A percentile compares a stretch with the other conserved stretches of the same genome.
phyloP scores from a whole-genome alignment of 2,797 vertebrate genomes.

The Squalus acanthias region DNA sequence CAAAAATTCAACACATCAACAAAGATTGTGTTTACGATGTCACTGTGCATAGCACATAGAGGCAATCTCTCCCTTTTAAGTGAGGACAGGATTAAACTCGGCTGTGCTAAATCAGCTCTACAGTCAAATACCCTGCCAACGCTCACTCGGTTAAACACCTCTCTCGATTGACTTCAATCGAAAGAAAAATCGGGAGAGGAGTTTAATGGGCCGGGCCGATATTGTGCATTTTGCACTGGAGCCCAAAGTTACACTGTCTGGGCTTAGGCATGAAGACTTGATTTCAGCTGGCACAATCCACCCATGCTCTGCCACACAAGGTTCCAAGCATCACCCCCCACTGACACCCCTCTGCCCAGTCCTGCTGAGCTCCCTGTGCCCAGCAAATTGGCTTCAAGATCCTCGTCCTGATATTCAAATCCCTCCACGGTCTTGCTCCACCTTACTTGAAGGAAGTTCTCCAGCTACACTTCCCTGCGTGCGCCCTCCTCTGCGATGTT shows the following conservation, averaged over 20 bases:
- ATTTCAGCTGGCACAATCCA: neutral
- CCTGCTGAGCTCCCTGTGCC: neutral
- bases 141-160: neutral
- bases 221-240: neutral
- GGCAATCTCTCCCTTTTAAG: neutral
- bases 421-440: neutral
- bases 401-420: neutral
- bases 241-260: neutral
- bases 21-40: neutral
- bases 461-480: neutral
- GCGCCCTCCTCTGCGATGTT: neutral
- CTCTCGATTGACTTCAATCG: neutral
- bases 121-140: neutral
- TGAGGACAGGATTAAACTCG: neutral
- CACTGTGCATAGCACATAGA: neutral
- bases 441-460: neutral
- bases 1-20: too few relatives aligned
- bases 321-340: neutral
- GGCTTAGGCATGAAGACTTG: neutral
- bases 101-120: neutral
- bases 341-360: neutral
- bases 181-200: neutral
- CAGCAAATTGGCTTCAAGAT: neutral
- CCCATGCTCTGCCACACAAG: neutral
- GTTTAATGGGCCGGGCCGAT: neutral